Base-by-base conservation (phyloP, 2,797 vertebrate species). In the Clamator glandarius region DNA sequence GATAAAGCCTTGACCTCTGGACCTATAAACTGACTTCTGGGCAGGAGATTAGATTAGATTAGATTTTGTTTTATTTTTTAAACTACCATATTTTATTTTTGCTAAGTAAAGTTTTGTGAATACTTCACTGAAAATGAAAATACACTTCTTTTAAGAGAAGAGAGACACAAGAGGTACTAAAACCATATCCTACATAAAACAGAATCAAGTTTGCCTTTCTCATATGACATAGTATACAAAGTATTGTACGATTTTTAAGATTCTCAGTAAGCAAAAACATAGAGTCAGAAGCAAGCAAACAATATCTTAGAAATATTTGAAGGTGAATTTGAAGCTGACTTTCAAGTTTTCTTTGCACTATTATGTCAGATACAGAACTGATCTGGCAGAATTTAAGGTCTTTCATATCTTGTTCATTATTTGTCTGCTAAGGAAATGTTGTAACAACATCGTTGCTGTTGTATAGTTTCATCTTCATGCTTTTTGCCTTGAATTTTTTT, bases 161-260 rank as follows among this genome's bases (percentile, higher is more conserved):
- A 55, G 12, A 78, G 19, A 33, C 44, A 55, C 3, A 85, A 70
- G 33, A 75, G 5, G 3, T 74, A 13, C 20, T 61, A 55, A 90
- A 87, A 35, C 7, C 4, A 7, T 52, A 62, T 24, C 0, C 0
- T 9, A 48, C 8, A 25, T 54, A 28, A 2, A 29, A 21, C 2
- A 51, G 18, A 64, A 57, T 64, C 24, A 36, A 57, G 8, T 72
- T 82, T 64, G 14, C 50, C 28, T 44, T 33, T 73, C 29, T 70
- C 9, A 39, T 64, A 20, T 67, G 14, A 59, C 23, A 20, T 15
- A 57, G 6, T 12, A 41, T 28, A 57, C 17, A 39, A 68, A 84
- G 70, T 39, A 1, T 18, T 52, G 39, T 52, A 69, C 54, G 4
- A 39, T 39, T 69, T 55, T 64, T 36, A 61, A 26, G 19, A 69